Evolutionary conservation across 2,797 vertebrate species (phyloP).

Genomic region (Iguana delicatissima): DNA sequence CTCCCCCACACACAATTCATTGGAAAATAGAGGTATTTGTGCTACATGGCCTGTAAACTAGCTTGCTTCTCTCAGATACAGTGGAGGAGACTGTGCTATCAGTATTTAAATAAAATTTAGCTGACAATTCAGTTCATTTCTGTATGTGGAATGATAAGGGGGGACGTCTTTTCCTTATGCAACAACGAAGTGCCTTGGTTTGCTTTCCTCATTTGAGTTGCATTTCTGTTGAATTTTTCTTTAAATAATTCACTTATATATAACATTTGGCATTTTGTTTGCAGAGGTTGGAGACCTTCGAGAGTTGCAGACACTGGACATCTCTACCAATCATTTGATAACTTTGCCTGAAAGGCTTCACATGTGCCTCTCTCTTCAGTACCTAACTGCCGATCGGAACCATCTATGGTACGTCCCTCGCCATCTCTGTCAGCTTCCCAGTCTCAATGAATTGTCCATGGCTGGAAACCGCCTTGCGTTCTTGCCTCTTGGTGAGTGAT

Average conservation of each 20-base stretch:
- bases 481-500: conserved; percentile 91
- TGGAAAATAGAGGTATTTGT: background rate
- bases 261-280: conserved; percentile 56
- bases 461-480: conserved; percentile 92
- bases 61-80: background rate
- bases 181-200: background rate
- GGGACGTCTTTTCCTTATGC: background rate
- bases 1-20: no score
- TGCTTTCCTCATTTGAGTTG: background rate
- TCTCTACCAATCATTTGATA: conserved; percentile 92
- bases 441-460: conserved; percentile 97
- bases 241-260: background rate
- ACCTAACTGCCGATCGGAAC: conserved; percentile 93
- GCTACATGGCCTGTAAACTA: background rate
- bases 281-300: conserved; percentile 93
- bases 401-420: conserved; percentile 88
- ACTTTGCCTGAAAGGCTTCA: conserved; percentile 91
- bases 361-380: conserved; percentile 93
- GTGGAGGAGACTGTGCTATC: background rate
- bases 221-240: background rate
- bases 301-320: conserved; percentile 94
- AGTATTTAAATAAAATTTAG: background rate
- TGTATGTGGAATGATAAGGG: background rate
- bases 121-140: background rate
- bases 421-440: conserved; percentile 93